Base-by-base conservation (phyloP, 92 coral and sea anemone species). In the Umimayanthus chanpuru region DNA sequence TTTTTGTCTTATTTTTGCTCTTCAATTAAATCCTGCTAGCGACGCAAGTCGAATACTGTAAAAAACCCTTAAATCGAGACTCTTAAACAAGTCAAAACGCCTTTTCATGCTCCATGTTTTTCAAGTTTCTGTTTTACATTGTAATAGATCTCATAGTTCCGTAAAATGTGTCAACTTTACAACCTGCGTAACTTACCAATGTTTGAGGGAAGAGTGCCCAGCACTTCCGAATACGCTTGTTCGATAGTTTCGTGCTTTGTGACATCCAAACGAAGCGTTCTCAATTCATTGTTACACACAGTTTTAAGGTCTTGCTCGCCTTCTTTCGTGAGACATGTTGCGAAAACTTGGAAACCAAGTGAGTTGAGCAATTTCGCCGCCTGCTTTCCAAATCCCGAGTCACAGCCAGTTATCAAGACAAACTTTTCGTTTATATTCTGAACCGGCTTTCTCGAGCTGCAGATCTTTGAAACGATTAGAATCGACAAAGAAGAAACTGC, bases 361-460 rank as follows among this genome's bases (percentile, higher is more conserved):
- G 81, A 23, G 74, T 86, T 86, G n/a, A 90, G 87, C 71, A 66
- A 75, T 53, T 44, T 90, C 38, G 92, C 90, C 23, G 92, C 58
- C 12, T 86, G 75, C 26, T 67, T 85, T 11, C 92, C 92, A 61
- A 90, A 85, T 49, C 92, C 92, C 25, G 92, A 86, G 79, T 90
- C 92, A 81, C 92, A 90, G 73, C 92, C 92, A 53, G 92, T 90
- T 40, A 90, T 80, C 6, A 90, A 86, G 28, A 90, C 83, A 86
- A 58, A 90, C 74, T 81, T 81, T 6, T 81, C 85, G 28, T 81
- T 64, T 23, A 81, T 20, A 16, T 81, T 81, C 10, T 9, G 49
- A 81, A 81, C 30, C 55, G 26, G 49, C 85, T 81, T 81, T 67
- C 12, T 38, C 50, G 56, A n/a, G 41, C n/a, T 4, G 73, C n/a